Base-by-base conservation (phyloP, 2,113 vertebrate genomes). In the Catagonus wagneri region DNA sequence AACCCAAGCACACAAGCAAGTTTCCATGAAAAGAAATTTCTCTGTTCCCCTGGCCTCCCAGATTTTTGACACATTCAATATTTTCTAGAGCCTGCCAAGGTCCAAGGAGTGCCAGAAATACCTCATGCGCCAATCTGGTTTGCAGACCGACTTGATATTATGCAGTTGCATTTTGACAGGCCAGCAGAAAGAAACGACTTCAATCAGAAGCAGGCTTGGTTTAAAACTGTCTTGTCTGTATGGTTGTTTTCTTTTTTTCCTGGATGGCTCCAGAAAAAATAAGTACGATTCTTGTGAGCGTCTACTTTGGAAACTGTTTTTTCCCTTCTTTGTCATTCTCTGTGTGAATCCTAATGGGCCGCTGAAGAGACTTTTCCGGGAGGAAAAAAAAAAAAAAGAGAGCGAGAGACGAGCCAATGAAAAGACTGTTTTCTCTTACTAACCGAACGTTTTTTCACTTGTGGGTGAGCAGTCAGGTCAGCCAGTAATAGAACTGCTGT, bases 221-320 rank as follows among this genome's bases (percentile, higher is more conserved):
- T 93, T 94, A 75, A 97, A 95, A 93, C 44, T 23, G 23, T 89
- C 89, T 96, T 75, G 61, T 93, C 85, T 91, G 32, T 92, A 36
- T 50, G 84, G 63, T 60, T 95, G 71, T 79, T 69, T 87, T 71
- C 72, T 68, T 89, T 91, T 79, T 89, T 85, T 85, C 32, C 75
- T 89, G 84, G 69, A 96, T 52, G 86, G 69, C 95, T 96, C 90
- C 69, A 95, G 87, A 97, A 94, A 95, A 93, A 97, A 96, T 74
- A 97, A 92, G 92, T 69, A 83, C 0, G 5, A 94, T 83, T 91
- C 92, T 90, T 94, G 65, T 88, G 72, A 89, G 58, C 29, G 58
- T 74, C 89, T 80, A 16, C 91, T 92, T 69, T 91, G 79, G 63
- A 96, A 97, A 81, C 71, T 75, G 74, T 90, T 95, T 95, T 95